Evolutionary conservation across 2,113 vertebrate genomes (phyloP), one percentile per base, ranked within the genome.

Genomic region (Ophthalmolycus amberensis): DNA sequence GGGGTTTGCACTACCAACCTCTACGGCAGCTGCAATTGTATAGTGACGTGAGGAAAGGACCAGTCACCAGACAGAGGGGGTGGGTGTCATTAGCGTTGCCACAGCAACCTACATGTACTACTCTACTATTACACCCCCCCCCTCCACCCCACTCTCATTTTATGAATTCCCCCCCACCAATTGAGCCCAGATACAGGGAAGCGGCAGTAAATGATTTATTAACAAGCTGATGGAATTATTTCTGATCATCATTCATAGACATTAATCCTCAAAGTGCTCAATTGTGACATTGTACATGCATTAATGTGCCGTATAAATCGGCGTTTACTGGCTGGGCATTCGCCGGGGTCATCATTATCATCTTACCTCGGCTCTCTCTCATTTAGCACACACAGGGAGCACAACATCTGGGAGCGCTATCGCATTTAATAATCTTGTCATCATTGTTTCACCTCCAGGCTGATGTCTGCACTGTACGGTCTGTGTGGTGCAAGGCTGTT

Each of bases 61-160:
- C 81, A 11, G 62, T 62, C 52, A 84, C 88, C 56, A 82, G 75
- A 84, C 50, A 67, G 82, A 76, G 80, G 72, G 73, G 78, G 70
- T 75, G 86, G 84, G 62, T 85, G 68, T 90, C 91, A 90, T 94
- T 92, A 93, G 89, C 16, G 92, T 94, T 94, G 73, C 92, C 84
- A 88, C 78, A 87, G 92, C 77, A 92, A 94, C 90, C 83, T 72
- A 75, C 79, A 79, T 62, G 82, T 69, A 16, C 70, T 69, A 65
- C 38, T 40, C 54, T 4, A 59, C 58, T 16, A 29, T 27, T 32
- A 15, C 14, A 15, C 58, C n/a, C 48, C 42, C 38, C 16, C 58
- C n/a, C 5, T n/a, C 52, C 52, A 6, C 25, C 34, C 38, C 34
- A 25, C 54, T 50, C 82, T 70, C 62, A 64, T 89, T 88, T 85